Evolutionary conservation across 92 coral and sea anemone genomes (phyloP), one percentile per base, ranked within the genome.

Genomic region (Porites evermanni): DNA sequence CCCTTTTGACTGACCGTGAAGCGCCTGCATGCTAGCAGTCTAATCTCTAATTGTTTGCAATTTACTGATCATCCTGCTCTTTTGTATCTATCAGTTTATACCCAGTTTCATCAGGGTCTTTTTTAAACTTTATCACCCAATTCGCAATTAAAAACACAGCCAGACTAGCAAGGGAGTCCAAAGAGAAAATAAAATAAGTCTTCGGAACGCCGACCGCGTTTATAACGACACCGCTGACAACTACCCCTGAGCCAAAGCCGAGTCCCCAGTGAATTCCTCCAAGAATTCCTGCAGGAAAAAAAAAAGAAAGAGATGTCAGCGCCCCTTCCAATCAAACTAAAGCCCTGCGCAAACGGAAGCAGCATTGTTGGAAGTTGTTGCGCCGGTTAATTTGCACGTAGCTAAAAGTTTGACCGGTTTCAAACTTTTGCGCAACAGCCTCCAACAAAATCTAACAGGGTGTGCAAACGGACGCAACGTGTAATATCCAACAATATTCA

Each of bases 231-330:
- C 88, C 83, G 70, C 88, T 85, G 83, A 67, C 53, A 8, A 52
- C 4, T 14, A 65, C 13, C 11, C 88, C 88, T 54, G 66, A 9
- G 51, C 83, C 83, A n/a, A n/a, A 60, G 16, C 88, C 88, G 7
- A 85, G 60, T 2, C 83, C 88, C 88, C 88, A 85, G 68, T 75
- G 64, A 77, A 51, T 10, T 67, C 88, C 88, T 1, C 88, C 61
- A 3, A 85, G 2, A 50, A 77, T 13, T 18, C 88, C 88, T 85
- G 83, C 6, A 7, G 60, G 13, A 52, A 38, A 38, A 66, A 11
- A 11, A 53, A 65, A 26, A 52, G 47, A 17, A 11, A 74, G 4
- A 38, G 6, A 38, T 32, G 83, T 66, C 26, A 50, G 47, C 47
- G 1, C 47, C 0, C 0, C 0, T 38, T 38, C 47, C 1, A 38